Conservation (phyloP, 2,888 invertebrate genomes). For the Caradrina clavipalpis region DNA sequence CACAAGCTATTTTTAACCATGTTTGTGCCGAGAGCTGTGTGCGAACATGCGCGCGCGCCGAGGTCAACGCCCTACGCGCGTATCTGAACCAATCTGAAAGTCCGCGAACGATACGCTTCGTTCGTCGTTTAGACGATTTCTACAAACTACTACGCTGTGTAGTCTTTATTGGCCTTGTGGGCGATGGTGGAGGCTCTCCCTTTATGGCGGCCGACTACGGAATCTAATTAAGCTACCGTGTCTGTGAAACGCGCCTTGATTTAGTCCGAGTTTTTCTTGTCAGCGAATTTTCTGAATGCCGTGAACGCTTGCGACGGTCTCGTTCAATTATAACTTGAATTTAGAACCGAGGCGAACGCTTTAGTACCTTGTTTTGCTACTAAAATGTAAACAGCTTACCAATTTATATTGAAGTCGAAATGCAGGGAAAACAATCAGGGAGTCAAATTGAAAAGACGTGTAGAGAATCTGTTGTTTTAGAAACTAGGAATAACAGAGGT, state of each 20-base stretch:
- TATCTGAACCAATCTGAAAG: constrained; percentile 80
- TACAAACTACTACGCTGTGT: constrained; percentile 60
- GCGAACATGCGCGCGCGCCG: constrained; percentile 81
- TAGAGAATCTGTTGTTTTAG: constrained; percentile 61
- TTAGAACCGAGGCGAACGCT: constrained; percentile 46
- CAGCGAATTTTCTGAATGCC: constrained; percentile 60
- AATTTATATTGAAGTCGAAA: constrained; percentile 54
- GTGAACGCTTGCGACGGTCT: constrained; percentile 42
- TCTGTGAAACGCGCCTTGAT: constrained; percentile 62
- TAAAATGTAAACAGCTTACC: constrained; percentile 51
- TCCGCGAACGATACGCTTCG: constrained; percentile 72
- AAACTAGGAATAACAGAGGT: constrained; percentile 65
- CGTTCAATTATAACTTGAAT: constrained; percentile 57
- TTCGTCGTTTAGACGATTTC: constrained; percentile 67
- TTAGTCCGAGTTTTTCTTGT: constrained; percentile 63
- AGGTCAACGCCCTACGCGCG: constrained; percentile 81
- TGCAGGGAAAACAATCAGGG: constrained; percentile 59
- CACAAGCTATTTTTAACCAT: constrained; percentile 84
- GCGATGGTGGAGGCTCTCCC: constrained; percentile 56
- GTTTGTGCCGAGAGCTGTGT: constrained; percentile 78
- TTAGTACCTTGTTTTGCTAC: constrained; percentile 46
- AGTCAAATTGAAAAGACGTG: constrained; percentile 65
- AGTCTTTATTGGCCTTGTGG: constrained; percentile 63
- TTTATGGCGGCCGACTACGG: constrained; percentile 58
- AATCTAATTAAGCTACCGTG: constrained; percentile 66